Evolutionary conservation across 2,113 vertebrate genomes (phyloP).

Genomic region (Anseranas semipalmata): DNA sequence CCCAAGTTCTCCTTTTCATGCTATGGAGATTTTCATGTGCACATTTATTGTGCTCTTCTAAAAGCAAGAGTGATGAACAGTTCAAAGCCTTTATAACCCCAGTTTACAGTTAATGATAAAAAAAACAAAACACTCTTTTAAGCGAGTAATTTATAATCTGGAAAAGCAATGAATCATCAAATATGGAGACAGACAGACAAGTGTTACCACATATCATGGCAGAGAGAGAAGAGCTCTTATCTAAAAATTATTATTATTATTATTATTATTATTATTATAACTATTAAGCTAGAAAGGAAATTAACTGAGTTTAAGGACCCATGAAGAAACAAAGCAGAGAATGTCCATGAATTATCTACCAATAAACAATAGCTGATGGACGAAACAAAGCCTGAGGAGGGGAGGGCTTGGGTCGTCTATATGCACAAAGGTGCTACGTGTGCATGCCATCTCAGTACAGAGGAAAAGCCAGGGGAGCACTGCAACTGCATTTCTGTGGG

Average conservation of each 20-base stretch:
- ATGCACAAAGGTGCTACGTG: accelerated
- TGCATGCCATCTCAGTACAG: accelerated
- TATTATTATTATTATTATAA: too few species aligned
- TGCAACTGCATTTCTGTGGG: neutral
- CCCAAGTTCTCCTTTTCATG: neutral
- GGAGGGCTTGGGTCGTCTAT: accelerated
- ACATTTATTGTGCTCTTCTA: neutral
- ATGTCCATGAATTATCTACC: neutral
- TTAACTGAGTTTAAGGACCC: neutral
- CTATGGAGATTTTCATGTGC: neutral
- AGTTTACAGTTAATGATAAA: neutral
- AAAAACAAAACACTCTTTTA: accelerated
- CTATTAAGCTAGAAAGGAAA: neutral
- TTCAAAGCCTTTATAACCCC: neutral
- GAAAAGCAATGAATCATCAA: neutral
- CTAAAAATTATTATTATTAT: too few species aligned
- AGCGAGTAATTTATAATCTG: neutral
- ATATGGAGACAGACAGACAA: neutral
- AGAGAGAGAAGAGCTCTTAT: neutral
- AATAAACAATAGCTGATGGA: neutral
- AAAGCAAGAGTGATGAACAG: neutral
- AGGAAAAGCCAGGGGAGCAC: neutral
- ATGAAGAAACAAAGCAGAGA: neutral
- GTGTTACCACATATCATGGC: neutral
- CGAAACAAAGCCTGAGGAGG: neutral